Base-by-base conservation (phyloP, 2,113 vertebrate genomes). In the Cinclus mexicanus region DNA sequence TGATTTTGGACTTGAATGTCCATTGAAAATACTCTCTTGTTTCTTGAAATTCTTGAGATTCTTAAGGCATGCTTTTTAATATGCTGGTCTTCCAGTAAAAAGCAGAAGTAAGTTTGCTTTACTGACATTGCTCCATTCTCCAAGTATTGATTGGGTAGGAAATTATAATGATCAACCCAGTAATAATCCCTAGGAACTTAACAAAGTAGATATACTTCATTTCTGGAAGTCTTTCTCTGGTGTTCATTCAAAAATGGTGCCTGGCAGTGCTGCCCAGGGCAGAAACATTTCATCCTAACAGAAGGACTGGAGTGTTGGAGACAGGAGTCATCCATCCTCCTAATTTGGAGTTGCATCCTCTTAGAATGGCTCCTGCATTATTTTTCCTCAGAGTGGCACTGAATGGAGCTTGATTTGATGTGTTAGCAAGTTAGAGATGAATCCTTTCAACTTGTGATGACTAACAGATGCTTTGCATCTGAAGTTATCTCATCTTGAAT, bases 331-430 rank as follows among this genome's bases (percentile, higher is more conserved):
- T 33, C 33, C 29, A 13, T 33, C 33, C 29, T 70, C 19, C 35
- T 41, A 44, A 37, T 50, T 68, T 29, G 65, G 19, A 90, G 44
- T 68, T 61, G 14, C 0, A 37, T 37, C 53, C 10, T 65, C 49
- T 47, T 56, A 35, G 39, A 31, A 26, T 61, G 72, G 41, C 44
- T 83, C 81, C 70, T 69, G 46, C 33, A 8, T 77, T 31, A 21
- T 37, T 81, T 56, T 76, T 75, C 37, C 77, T 86, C 1, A 0
- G 19, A 37, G 1, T n/a, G 61, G 31, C 44, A 46, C 55, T 80
- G 76, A 95, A 91, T 91, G 87, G 72, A 64, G 70, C 84, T 88
- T 94, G 89, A 95, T 94, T 94, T 41, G 67, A 55, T 83, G 56
- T 46, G 67, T 47, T 88, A 47, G 60, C 72, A 63, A 83, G 42